Conservation (phyloP, 2,888 invertebrate species). For the Synanthedon myopaeformis region DNA sequence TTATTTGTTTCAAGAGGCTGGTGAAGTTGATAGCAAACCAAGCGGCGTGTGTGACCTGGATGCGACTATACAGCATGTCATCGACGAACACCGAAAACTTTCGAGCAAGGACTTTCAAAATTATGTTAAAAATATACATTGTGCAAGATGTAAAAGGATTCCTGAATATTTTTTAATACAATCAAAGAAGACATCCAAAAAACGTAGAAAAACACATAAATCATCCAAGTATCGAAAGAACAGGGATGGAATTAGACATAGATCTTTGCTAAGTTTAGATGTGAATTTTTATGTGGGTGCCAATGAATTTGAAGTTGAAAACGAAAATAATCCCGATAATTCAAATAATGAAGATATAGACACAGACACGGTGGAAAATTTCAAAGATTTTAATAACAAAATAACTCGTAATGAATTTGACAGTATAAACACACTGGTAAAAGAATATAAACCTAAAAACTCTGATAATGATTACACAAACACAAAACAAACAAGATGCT, state of each 20-base stretch:
- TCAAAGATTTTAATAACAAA: background rate
- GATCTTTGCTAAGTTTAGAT: background rate
- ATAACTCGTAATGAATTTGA: conserved; percentile 1
- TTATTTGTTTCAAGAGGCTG: conserved; percentile 46
- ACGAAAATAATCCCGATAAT: no score
- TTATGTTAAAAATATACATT: conserved; percentile 22
- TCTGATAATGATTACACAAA: conserved; percentile 1
- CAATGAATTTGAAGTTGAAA: no score
- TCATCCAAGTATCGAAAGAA: no score
- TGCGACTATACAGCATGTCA: conserved; percentile 21
- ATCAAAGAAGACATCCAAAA: conserved; percentile 2
- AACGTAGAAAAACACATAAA: background rate
- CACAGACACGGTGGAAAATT: no score
- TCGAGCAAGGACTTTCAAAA: conserved; percentile 16
- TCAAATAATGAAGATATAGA: no score
- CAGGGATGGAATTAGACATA: no score
- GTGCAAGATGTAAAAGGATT: conserved; percentile 17
- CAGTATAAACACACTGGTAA: background rate
- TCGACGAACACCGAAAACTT: conserved; percentile 11
- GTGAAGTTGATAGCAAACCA: conserved; percentile 11
- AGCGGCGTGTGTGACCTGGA: conserved; percentile 27
- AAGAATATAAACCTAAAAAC: background rate
- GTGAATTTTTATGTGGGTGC: no score
- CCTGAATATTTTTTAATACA: conserved; percentile 18
- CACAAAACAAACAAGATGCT: background rate